Evolutionary conservation across 1,140 invertebrate genomes (phyloP).

Genomic region (Formica exsecta): DNA sequence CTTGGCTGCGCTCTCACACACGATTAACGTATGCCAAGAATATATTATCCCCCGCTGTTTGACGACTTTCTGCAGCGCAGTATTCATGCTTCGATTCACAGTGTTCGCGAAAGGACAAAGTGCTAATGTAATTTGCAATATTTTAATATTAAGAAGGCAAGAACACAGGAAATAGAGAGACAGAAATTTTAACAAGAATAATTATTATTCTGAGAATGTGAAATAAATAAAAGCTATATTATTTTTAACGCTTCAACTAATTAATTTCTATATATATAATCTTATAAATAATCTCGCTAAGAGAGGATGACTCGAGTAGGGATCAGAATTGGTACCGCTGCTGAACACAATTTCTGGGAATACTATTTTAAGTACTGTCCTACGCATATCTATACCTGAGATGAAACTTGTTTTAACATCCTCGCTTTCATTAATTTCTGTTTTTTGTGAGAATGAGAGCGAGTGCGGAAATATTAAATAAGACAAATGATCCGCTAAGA

Average conservation of each 20-base stretch:
- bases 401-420: no score
- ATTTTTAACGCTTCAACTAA: constrained; percentile 12
- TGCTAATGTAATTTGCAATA: constrained; percentile 1
- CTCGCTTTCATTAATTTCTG: constrained; percentile 3
- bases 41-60: constrained; percentile 15
- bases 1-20: constrained; percentile 39
- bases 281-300: no score
- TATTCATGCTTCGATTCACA: constrained; percentile 29
- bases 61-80: constrained; percentile 35
- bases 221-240: background rate
- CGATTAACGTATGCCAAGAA: constrained; percentile 68
- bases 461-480: constrained; percentile 28
- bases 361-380: no score
- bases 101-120: background rate
- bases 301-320: no score
- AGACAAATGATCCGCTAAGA: constrained; percentile 48
- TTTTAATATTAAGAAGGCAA: constrained; percentile 4
- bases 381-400: no score
- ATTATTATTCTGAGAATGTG: background rate
- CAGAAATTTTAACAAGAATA: background rate
- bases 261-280: constrained; percentile 21
- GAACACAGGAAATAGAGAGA: background rate
- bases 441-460: constrained; percentile 18
- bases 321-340: no score
- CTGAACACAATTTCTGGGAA: no score